These are phyloP conservation scores for Ciconia stormi DNA, from an alignment of 2,113 vertebrate genomes.

Conservation along the genomic window DNA sequence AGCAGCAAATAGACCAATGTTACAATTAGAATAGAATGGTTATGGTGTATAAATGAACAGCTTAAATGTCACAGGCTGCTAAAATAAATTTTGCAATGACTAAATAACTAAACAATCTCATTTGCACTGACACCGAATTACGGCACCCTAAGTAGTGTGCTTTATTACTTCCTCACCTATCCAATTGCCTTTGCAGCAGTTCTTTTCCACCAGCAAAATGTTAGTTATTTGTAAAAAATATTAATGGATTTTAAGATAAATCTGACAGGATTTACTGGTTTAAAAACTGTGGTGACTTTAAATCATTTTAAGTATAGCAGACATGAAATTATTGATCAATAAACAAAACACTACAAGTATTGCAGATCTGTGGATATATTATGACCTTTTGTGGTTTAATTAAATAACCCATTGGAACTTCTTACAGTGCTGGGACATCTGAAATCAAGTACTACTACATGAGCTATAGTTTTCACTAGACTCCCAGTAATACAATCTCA, in stretches of 20 bases:
- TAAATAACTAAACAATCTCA: constrained; percentile 73
- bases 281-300: not conserved
- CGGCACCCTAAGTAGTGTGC: constrained; percentile 54
- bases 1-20: constrained; percentile 40
- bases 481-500: not conserved
- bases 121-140: constrained; percentile 68
- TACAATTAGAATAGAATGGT: constrained; percentile 46
- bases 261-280: not conserved
- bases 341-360: not conserved
- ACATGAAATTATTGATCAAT: not conserved
- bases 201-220: not conserved
- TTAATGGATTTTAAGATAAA: not conserved
- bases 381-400: constrained; percentile 18
- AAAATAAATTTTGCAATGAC: constrained; percentile 66
- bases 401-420: not conserved
- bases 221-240: not conserved
- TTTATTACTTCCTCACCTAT: constrained; percentile 58
- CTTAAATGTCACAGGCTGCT: constrained; percentile 68
- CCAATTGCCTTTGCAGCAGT: constrained; percentile 37
- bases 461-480: not conserved
- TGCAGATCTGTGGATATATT: not conserved
- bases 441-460: not conserved
- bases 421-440: not conserved
- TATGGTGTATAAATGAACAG: constrained; percentile 61
- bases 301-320: not conserved